phyloP scores from a whole-genome alignment of 2,113 vertebrate genomes.

The Podarcis muralis region DNA sequence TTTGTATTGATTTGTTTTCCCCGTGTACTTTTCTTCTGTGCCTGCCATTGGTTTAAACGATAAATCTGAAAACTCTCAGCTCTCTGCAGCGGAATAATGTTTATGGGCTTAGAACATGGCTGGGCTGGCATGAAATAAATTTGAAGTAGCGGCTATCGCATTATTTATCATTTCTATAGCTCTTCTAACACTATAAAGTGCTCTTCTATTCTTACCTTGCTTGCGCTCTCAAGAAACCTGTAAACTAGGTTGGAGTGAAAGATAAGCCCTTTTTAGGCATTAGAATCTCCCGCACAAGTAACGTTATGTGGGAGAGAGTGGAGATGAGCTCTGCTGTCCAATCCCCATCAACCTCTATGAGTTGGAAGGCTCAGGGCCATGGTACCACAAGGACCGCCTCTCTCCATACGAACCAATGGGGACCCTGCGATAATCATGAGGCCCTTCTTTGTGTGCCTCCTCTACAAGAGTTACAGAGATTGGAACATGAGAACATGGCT shows the following conservation, averaged over 20 bases:
- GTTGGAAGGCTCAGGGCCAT: no score
- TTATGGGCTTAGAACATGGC: not conserved
- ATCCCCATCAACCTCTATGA: no score
- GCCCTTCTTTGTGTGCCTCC: no score
- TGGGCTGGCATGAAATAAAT: not conserved
- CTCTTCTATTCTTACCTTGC: not conserved
- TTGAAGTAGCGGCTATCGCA: not conserved
- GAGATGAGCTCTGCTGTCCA: no score
- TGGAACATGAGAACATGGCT: no score
- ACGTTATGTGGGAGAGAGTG: no score
- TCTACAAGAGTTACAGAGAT: no score
- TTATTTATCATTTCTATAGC: not conserved
- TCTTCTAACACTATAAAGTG: not conserved
- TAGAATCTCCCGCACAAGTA: not conserved
- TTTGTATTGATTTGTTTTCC: not conserved
- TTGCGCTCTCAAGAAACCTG: not conserved
- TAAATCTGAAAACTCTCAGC: constrained; percentile 2
- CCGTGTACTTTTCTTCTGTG: not conserved
- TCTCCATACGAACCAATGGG: no score
- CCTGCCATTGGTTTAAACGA: not conserved
- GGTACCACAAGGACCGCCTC: no score
- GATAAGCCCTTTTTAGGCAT: not conserved
- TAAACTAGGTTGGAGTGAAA: fast-evolving
- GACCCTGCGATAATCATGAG: no score
- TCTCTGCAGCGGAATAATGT: not conserved